phyloP scores from a whole-genome alignment of 2,797 vertebrate genomes.

The Taenioides sp. region DNA sequence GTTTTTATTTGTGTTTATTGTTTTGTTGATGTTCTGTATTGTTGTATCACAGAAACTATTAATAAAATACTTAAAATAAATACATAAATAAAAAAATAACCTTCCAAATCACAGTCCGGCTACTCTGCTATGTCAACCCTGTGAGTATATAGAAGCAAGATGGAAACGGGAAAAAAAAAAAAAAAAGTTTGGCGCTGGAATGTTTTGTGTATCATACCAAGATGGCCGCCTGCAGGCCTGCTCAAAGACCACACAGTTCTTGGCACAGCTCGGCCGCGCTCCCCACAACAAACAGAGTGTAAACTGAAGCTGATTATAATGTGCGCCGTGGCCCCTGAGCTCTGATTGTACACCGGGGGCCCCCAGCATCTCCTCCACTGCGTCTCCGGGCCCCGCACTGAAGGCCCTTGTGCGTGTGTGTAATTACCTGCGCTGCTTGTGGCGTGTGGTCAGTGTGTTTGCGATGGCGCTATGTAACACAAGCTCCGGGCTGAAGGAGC shows the following conservation, averaged over 20 bases:
- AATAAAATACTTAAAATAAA: too few species aligned
- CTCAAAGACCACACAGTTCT: conserved; percentile 69
- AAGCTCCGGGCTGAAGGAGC: conserved; percentile 4
- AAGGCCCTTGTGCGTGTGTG: conserved; percentile 59
- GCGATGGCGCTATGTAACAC: conserved; percentile 32
- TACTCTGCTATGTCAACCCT: not conserved
- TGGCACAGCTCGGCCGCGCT: conserved; percentile 61
- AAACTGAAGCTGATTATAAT: conserved; percentile 76
- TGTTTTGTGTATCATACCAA: conserved; percentile 64
- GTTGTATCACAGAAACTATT: too few species aligned
- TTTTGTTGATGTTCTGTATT: too few species aligned
- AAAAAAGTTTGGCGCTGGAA: conserved; percentile 57
- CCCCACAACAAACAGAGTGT: conserved; percentile 76
- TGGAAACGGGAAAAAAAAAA: conserved; percentile 1
- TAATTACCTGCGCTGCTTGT: conserved; percentile 67
- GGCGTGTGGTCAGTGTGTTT: conserved; percentile 57
- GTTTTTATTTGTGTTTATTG: too few species aligned
- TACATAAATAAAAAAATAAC: too few species aligned
- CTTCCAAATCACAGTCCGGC: not conserved
- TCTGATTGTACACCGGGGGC: conserved; percentile 57
- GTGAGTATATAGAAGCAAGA: not conserved
- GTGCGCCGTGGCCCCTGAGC: conserved; percentile 56
- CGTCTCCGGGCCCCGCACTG: conserved; percentile 49
- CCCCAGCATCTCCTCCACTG: conserved; percentile 62
- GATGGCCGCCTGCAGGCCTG: conserved; percentile 49